Base-by-base conservation (phyloP, 2,888 invertebrate species). In the Actias luna region DNA sequence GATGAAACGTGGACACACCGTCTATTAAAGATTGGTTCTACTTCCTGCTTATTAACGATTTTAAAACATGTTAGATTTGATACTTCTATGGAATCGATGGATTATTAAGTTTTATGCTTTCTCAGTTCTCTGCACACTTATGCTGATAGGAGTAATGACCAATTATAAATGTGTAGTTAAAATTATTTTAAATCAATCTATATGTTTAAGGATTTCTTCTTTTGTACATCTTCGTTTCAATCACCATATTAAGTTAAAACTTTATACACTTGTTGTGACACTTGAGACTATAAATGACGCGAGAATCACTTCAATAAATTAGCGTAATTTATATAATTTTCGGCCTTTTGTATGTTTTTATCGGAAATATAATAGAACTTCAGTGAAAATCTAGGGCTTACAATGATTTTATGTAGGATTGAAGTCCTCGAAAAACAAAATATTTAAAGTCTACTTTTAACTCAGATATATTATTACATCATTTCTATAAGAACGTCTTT, bases 11-110 rank as follows among this genome's bases (percentile, higher is more conserved):
- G 55, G 29, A 29, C 62, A 70, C 64, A 69, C 62, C 63, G 75
- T 73, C 71, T 70, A 82, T 82, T 82, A 82, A 64, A 75, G 69
- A 82, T 85, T 82, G 68, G 80, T 71, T 80, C 74, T 78, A 82
- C 81, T 81, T 83, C 83, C 82, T 84, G 81, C 69, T 69, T 73
- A 70, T 73, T 74, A 68, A 74, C 55, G 29, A 29, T 29, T 55
- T 29, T 69, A 69, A 46, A 72, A 71, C 69, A 29, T 55, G 29
- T 55, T 29, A 16, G 27, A 18, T 55, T 55, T 55, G 29, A 29
- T 55, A 55, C 29, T 29, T 55, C 55, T 29, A 29, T n/a, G n/a
- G 29, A 55, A 29, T 29, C 29, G 5, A 29, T n/a, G 16, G 46
- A n/a, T 55, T 29, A 55, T 55, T 55, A 27, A 55, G 2, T 55